Evolutionary conservation across 1,140 invertebrate genomes (phyloP), one percentile per base, ranked within the genome.

Genomic region (Eupristina koningsbergeri): DNA sequence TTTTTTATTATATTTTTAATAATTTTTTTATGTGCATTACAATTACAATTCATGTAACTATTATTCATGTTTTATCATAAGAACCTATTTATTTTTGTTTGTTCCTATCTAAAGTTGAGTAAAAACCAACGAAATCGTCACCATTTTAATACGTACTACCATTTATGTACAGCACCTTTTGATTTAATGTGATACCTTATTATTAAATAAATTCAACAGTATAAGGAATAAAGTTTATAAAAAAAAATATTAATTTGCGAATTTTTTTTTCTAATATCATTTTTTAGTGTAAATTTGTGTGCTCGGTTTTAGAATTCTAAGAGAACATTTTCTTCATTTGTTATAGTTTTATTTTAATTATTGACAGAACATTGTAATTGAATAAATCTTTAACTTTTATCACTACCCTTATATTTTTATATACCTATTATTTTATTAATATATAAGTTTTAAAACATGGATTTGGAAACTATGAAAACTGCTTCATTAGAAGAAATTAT

Each of bases 131-230:
- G 86, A 87, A 86, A 88, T 89, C 87, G 87, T 89, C 89, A 88
- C 87, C 86, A 86, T 87, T 86, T 86, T 87, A 86, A 88, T 87
- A 87, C 89, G 89, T 87, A 89, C 89, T 91, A 92, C 85, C 87
- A 89, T 91, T 86, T 90, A 88, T 92, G 90, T 92, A 91, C 89
- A 91, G 91, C 90, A 90, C 88, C 87, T 87, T 87, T 88, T 91
- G 86, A 87, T 89, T 91, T 90, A 88, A 90, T 92, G 91, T 92
- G 90, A 91, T 91, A 91, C 88, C 88, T 89, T 90, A 90, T 84
- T 87, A 88, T 89, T 88, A 89, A 89, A 89, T 87, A 87, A 90
- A 89, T 89, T 88, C 85, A 85, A 87, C 83, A 88, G 73, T 84
- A 86, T 83, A 53, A 78, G 81, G 82, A 84, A 83, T 67, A 84